Evolutionary conservation across 2,888 invertebrate species (phyloP).

Genomic region (Diarsia dahlii): DNA sequence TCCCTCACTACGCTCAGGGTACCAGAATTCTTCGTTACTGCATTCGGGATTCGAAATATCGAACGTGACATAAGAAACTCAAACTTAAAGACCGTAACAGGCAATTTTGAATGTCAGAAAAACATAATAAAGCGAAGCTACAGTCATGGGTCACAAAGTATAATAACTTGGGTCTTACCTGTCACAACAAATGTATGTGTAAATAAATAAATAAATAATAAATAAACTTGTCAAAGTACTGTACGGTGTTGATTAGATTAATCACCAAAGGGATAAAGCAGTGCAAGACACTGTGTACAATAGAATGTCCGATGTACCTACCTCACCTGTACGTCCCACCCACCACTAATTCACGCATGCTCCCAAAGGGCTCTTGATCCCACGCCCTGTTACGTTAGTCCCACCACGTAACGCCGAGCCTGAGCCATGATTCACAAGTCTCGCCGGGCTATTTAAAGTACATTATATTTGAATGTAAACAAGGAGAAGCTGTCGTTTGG

Average conservation of each 20-base stretch:
- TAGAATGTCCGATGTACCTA: too few species aligned
- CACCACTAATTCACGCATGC: neutral
- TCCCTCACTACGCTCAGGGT: neutral
- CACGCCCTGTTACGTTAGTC: slow-evolving; percentile 52
- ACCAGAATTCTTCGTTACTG: neutral
- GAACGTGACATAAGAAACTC: neutral
- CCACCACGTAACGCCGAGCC: slow-evolving; percentile 51
- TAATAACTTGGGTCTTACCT: too few species aligned
- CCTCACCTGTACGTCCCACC: slow-evolving; percentile 32
- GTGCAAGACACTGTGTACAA: too few species aligned
- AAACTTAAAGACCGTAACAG: too few species aligned
- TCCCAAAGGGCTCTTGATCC: slow-evolving; percentile 57
- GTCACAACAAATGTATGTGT: too few species aligned
- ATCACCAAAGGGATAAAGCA: too few species aligned
- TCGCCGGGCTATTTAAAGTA: slow-evolving; percentile 64
- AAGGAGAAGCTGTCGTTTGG: slow-evolving; percentile 35
- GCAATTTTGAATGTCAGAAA: too few species aligned
- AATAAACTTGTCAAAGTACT: too few species aligned
- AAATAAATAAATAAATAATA: too few species aligned
- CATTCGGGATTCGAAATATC: neutral
- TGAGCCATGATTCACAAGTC: slow-evolving; percentile 65
- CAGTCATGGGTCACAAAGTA: too few species aligned
- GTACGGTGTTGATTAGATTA: too few species aligned
- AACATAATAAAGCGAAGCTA: too few species aligned
- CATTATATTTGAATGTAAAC: slow-evolving; percentile 60